Evolutionary conservation across 2,888 invertebrate species (phyloP).

Genomic region (Ornithoptera alexandrae): DNA sequence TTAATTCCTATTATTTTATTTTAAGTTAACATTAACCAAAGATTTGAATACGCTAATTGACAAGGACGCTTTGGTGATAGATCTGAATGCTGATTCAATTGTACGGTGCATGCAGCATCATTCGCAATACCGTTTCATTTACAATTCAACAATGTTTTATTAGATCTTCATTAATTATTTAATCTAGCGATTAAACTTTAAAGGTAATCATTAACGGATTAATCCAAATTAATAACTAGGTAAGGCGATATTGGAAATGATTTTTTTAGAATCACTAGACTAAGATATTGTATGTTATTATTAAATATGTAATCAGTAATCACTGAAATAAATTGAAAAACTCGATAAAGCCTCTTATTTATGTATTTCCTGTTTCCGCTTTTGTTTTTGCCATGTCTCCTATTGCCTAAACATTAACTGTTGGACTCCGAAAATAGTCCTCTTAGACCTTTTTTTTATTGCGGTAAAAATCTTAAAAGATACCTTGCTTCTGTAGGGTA

Average conservation of each 20-base stretch:
- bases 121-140: conserved; percentile 18
- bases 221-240: conserved; percentile 74
- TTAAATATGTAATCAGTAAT: conserved; percentile 78
- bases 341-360: conserved; percentile 51
- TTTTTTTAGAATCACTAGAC: conserved; percentile 79
- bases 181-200: conserved; percentile 55
- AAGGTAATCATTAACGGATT: conserved; percentile 74
- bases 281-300: conserved; percentile 79
- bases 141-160: conserved; percentile 36
- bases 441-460: too few relatives aligned
- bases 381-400: too few relatives aligned
- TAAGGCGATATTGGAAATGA: conserved; percentile 80
- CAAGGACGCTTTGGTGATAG: conserved; percentile 2
- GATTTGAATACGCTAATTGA: conserved; percentile 34
- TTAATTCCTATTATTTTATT: conserved; percentile 49
- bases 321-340: conserved; percentile 78
- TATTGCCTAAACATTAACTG: too few relatives aligned
- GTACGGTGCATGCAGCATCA: not conserved
- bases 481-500: too few relatives aligned
- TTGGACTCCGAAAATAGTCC: too few relatives aligned
- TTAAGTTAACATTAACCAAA: conserved; percentile 51
- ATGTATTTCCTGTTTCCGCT: not conserved
- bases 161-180: conserved; percentile 46
- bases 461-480: too few relatives aligned
- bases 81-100: conserved; percentile 5